Evolutionary conservation across 1,140 invertebrate genomes (phyloP).

Genomic region (Bemisia tabaci): DNA sequence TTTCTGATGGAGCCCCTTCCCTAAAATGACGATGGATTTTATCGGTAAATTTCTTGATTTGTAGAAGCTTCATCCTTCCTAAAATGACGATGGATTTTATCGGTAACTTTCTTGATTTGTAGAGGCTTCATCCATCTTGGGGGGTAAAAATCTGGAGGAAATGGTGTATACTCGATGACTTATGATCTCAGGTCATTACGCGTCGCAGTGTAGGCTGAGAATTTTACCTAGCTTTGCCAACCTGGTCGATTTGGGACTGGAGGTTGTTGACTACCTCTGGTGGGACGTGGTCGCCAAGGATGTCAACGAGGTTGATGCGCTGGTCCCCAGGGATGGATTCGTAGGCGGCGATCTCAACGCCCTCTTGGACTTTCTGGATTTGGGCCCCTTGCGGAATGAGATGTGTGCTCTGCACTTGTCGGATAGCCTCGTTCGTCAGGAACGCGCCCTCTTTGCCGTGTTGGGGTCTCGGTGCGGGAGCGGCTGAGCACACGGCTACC

Average conservation of each 20-base stretch:
- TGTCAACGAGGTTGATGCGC: slow-evolving; percentile 62
- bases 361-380: slow-evolving; percentile 72
- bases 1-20: no score
- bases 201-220: no score
- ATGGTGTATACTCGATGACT: no score
- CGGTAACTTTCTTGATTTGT: no score
- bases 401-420: slow-evolving; percentile 65
- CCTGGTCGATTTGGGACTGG: slow-evolving; percentile 63
- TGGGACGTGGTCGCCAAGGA: slow-evolving; percentile 65
- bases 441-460: slow-evolving; percentile 49
- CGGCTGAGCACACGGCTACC: slow-evolving; percentile 33
- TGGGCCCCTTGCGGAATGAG: slow-evolving; percentile 71
- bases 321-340: slow-evolving; percentile 70
- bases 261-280: slow-evolving; percentile 75
- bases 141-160: no score
- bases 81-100: no score
- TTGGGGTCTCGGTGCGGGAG: slow-evolving; percentile 44
- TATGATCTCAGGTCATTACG: no score
- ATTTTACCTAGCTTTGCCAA: slow-evolving; percentile 37
- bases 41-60: no score
- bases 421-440: slow-evolving; percentile 71
- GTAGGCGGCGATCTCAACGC: slow-evolving; percentile 65
- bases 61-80: no score
- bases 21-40: no score
- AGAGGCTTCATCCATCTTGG: no score